Base-by-base conservation (phyloP, 2,888 invertebrate genomes). In the Chaetoderma sp. region DNA sequence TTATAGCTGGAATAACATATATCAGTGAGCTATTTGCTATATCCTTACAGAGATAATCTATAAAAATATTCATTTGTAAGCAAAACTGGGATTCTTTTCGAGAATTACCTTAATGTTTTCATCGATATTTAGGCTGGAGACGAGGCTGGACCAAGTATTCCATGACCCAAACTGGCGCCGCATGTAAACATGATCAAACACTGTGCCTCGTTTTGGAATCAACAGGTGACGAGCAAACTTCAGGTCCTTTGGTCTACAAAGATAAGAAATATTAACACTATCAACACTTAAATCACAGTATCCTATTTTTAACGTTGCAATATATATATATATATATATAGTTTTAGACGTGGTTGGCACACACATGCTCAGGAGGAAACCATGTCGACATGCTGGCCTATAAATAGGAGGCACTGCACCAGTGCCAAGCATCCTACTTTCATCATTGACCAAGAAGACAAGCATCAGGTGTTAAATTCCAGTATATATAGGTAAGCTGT, bases 131-230 rank as follows among this genome's bases (percentile, higher is more conserved):
- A 83, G 68, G 13, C 73, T 69, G n/a, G 72, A 66, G 6, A 84
- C 76, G 4, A 83, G 73, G 30, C 73, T 77, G 30, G 73, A 70
- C 85, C 85, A 86, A 16, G 73, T 72, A 60, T 76, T 69, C 86
- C 86, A 86, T 21, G 84, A 79, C 10, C 84, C 83, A 66, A 77
- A 83, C 63, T 76, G 81, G 49, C 68, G 72, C 61, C 76, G 72
- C 32, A 82, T 69, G 71, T 82, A 86, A 23, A 86, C 83, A 70
- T 84, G 80, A 61, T 86, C 85, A 67, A 77, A 85, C 25, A 86
- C 76, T 1, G 78, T 69, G 18, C 83, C 85, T 55, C 80, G 79
- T 76, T 84, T 84, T 2, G 86, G 86, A 58, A 86, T 81, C 71
- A 85, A 69, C 59, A 82, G 65, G 21, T 76, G 75, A 21, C 83